Evolutionary conservation across 2,113 vertebrate species (phyloP), one percentile per base, ranked within the genome.

Genomic region (Malurus melanocephalus): DNA sequence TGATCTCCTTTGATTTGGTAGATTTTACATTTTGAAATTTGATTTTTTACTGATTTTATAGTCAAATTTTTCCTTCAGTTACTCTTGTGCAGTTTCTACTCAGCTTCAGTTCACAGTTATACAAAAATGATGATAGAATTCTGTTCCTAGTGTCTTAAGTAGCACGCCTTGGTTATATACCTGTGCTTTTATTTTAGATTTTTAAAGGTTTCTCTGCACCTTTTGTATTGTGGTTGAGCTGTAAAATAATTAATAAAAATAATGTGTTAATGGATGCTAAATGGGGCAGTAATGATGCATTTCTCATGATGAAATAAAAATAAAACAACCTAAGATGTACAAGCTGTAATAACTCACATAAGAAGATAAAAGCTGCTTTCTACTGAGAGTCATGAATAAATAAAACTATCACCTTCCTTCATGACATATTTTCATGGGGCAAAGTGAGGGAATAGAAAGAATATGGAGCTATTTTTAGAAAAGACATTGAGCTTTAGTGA

Each of bases 401-500:
- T 65, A 75, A 74, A 94, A 67, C 13, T 9, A 27, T 69, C n/a
- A 78, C 79, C 40, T 85, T 85, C 22, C 40, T 73, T 92, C 64
- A 77, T 85, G 65, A 61, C 28, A 35, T 49, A 80, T 89, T 85
- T 92, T 89, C 45, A 78, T 74, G 74, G 6, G 22, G 4, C 19
- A 75, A 59, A 61, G 51, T 59, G 45, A 42, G 43, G 33, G 38
- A 75, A 35, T 33, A 78, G 42, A 86, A 89, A 74, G 48, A 68
- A 65, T 59, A 79, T 19, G 15, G 32, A 32, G 28, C 80, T 85
- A 33, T 85, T 91, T 91, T 74, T 53, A 88, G 61, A 67, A 82
- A 83, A 91, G 45, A 67, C 68, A 43, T 76, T 83, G 52, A 85
- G 52, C 20, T 91, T 89, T 89, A 92, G n/a, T 89, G 85, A 66